Conservation (phyloP, 2,113 vertebrate genomes). For the Trinectes maculatus region DNA sequence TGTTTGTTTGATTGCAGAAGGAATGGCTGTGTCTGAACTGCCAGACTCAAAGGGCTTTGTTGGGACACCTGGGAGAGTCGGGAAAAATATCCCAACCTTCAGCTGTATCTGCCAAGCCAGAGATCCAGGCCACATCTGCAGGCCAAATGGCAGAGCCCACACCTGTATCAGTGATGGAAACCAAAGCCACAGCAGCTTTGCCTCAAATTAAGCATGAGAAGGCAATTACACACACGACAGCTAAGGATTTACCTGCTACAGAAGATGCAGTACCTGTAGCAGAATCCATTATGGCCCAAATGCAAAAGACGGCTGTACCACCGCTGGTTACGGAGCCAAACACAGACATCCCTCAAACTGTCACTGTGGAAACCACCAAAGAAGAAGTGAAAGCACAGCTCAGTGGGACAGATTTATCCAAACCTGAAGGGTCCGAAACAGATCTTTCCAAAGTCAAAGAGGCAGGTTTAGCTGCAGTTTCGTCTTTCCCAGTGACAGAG, state of each 20-base stretch:
- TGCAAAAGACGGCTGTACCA: constrained; percentile 5
- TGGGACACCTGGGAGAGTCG: constrained; percentile 87
- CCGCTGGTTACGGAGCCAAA: constrained; percentile 26
- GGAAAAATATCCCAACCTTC: constrained; percentile 77
- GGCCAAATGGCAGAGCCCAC: constrained; percentile 29
- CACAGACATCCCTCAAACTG: constrained; percentile 9
- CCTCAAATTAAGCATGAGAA: constrained; percentile 9
- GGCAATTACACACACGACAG: constrained; percentile 1
- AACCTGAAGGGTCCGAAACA: constrained; percentile 62
- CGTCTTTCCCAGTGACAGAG: constrained; percentile 10
- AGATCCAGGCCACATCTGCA: constrained; percentile 31
- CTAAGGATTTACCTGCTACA: constrained; percentile 8
- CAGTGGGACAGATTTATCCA: constrained; percentile 5
- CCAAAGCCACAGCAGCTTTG: not conserved
- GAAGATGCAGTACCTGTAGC: constrained; percentile 23
- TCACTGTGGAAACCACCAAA: constrained; percentile 17
- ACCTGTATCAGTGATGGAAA: constrained; percentile 28
- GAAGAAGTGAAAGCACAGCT: constrained; percentile 17
- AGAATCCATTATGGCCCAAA: constrained; percentile 4
- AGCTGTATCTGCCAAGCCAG: constrained; percentile 58
- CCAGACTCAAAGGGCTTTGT: constrained; percentile 92
- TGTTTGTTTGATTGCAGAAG: constrained; percentile 79
- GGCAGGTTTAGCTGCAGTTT: constrained; percentile 3
- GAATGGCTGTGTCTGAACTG: constrained; percentile 98
- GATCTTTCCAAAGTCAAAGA: constrained; percentile 62